Evolutionary conservation across 1,140 invertebrate genomes (phyloP), one percentile per base, ranked within the genome.

Genomic region (Ceratosolen fusciceps): DNA sequence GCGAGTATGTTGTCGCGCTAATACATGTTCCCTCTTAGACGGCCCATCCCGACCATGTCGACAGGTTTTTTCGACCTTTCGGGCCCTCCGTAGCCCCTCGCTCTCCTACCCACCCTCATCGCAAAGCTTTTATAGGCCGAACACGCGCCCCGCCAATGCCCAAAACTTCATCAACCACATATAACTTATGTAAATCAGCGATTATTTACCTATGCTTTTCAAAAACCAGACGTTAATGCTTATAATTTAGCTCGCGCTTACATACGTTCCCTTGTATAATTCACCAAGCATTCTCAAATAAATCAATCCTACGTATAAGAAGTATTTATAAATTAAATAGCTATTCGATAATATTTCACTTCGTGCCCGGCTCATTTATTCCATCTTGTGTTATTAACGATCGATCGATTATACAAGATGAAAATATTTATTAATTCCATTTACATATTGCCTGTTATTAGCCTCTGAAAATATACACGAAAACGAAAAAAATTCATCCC

Each of bases 21-120:
- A 74, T 80, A 75, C 65, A 74, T 58, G 71, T 74, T 37, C 34
- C 49, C 52, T 74, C 60, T 72, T 54, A 58, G 72, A 72, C 54
- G 29, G 54, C 26, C 70, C 76, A 21, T 71, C 39, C 56, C 31
- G 5, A 39, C 24, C 16, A 37, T 52, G 26, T 37, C 54, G 39
- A 54, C 9, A 34, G 52, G 9, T 31, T n/a, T n/a, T n/a, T n/a
- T n/a, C n/a, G n/a, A n/a, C n/a, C n/a, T n/a, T n/a, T n/a, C n/a
- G n/a, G n/a, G n/a, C n/a, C n/a, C n/a, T n/a, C n/a, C n/a, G 9
- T 74, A 39, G 26, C 43, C 26, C 58, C 7, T 62, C 37, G 0
- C 49, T 62, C 8, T 71, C 10, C 8, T 1, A 26, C 19, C n/a
- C 43, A 14, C 21, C 2, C 16, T 5, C 58, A 1, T 62, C 19